Base-by-base conservation (phyloP, 2,113 vertebrate genomes). In the Calyptomena viridis region DNA sequence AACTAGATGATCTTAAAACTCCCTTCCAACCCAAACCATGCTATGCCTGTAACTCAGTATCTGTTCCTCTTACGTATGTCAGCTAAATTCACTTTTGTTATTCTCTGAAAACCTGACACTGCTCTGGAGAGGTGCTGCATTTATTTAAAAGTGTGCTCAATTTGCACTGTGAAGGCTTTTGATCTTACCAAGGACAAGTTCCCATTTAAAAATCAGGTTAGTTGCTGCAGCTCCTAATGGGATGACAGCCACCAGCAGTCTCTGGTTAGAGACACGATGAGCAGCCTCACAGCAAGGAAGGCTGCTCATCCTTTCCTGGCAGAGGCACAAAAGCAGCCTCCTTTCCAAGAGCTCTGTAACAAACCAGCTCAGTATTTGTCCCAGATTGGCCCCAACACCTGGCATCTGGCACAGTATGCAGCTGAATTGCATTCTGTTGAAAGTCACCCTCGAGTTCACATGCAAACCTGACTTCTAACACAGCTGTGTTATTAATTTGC, bases 401-500 rank as follows among this genome's bases (percentile, higher is more conserved):
- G 94, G 78, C 60, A 75, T n/a, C 76, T 85, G 79, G 84, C 11
- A 5, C 40, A 42, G 59, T 19, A 56, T 2, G 1, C 28, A 44
- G 78, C 82, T 84, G 58, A 89, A 96, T 82, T 93, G 80, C 76
- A 64, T 79, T 67, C 72, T 89, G 80, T 58, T 94, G 94, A 97
- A 96, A 96, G 93, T 91, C 75, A 76, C 46, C 25, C 76, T 80
- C 69, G 56, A 92, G 37, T 95, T 90, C 85, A 96, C 81, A 40
- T 18, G 55, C 59, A 89, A 74, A 95, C 24, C 74, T 95, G 89
- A 89, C 82, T 91, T 62, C 82, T 66, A 58, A 68, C 50, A 50
- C 60, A 75, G 55, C 84, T 93, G 50, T 3, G 1, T 96, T 97
- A 97, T 97, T 94, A 91, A 76, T 96, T 95, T 95, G 95, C 90